Evolutionary conservation across 2,888 invertebrate species (phyloP), one percentile per base, ranked within the genome.

Genomic region (Aleiodes leptofemur): DNA sequence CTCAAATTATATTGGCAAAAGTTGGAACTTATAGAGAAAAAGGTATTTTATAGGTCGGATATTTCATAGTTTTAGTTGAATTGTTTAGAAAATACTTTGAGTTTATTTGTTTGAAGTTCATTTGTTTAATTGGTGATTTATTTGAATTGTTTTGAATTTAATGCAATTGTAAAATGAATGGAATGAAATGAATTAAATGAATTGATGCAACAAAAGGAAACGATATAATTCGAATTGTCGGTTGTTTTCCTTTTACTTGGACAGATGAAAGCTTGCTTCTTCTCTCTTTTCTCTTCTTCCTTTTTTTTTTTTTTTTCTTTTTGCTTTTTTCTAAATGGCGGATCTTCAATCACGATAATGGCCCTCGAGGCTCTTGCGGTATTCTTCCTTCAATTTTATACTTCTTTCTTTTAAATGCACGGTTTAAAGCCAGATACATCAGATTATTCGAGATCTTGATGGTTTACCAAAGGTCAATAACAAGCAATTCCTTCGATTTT

Each of bases 171-270:
- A 6, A 61, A 43, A 3, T 14, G 43, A 61, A 43, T 61, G 4
- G 43, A 43, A 43, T 61, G 14, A 43, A 43, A 3, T 14, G 16
- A 61, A 43, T 61, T 43, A 16, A 23, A 23, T 23, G 23, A 23
- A 43, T 61, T 61, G 43, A 61, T 43, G 61, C 16, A 61, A 61
- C 61, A 61, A 61, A 61, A 61, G 61, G 43, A n/a, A 43, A 61
- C 43, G 14, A 38, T 61, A 43, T 43, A 61, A 61, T 61, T 43
- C 61, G 38, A 43, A 38, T 61, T 8, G 61, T 5, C 14, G 43
- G 61, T 61, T 61, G 43, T 43, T 61, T 61, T 61, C 61, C 61
- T 61, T 61, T 23, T 23, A 23, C 2, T 23, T 38, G 43, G 38
- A 43, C 43, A 43, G 16, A 61, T 43, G 16, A 38, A 61, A 16